These are phyloP conservation scores for Gopherus flavomarginatus DNA, from an alignment of 2,113 vertebrate species.

Conservation along the genomic window DNA sequence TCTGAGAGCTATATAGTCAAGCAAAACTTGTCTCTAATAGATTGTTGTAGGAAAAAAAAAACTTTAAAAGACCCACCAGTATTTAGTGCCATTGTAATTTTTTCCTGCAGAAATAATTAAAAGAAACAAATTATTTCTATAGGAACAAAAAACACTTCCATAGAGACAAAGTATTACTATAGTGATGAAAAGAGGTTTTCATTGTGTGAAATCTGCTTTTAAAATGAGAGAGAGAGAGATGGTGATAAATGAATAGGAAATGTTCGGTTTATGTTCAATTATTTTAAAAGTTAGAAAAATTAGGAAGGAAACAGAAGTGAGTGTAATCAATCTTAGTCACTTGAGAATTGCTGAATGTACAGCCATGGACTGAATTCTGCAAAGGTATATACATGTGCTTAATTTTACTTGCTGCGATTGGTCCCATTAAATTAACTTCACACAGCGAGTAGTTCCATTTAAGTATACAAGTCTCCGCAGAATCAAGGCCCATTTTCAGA, in stretches of 20 bases:
- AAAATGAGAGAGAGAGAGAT: not conserved
- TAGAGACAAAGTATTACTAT: not conserved
- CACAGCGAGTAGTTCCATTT: not conserved
- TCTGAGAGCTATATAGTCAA: not conserved
- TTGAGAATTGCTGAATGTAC: not conserved
- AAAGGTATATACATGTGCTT: not conserved
- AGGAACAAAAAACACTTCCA: not conserved
- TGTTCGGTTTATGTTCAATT: not conserved
- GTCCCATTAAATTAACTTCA: not conserved
- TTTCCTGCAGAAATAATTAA: not conserved
- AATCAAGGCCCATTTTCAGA: not conserved
- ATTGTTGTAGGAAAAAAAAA: fast-evolving
- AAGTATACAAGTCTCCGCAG: not conserved
- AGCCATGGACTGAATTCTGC: not conserved
- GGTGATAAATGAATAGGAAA: not conserved
- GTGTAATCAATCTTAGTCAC: not conserved
- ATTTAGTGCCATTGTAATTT: fast-evolving
- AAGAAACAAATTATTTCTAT: not conserved
- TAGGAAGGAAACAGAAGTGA: too few relatives aligned
- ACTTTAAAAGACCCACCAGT: not conserved
- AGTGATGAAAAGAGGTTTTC: not conserved
- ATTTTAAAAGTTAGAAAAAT: not conserved
- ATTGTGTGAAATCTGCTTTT: not conserved
- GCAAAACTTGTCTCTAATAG: not conserved
- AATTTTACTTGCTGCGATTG: not conserved